phyloP scores from a whole-genome alignment of 2,113 vertebrate genomes.

The Paramisgurnus dabryanus region DNA sequence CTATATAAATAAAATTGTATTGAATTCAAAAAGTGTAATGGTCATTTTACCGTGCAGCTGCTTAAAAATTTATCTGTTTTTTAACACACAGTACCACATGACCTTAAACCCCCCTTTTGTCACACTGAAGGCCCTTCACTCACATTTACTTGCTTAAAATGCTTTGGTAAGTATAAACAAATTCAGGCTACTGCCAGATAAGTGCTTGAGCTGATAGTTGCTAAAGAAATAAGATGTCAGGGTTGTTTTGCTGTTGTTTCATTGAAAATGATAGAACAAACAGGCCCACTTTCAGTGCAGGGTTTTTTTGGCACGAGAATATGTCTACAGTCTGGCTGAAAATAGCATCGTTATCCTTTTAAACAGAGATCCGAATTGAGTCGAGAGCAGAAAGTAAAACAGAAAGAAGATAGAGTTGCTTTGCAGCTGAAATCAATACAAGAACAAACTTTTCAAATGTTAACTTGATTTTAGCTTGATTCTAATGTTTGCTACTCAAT shows the following conservation, averaged over 20 bases:
- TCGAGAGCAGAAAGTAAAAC: neutral
- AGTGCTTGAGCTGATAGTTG: neutral
- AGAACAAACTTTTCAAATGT: neutral
- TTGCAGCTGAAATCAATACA: neutral
- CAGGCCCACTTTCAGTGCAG: neutral
- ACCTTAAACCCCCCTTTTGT: too few species aligned
- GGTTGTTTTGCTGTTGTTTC: neutral
- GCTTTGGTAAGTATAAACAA: neutral
- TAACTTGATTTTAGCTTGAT: neutral
- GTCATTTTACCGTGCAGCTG: too few species aligned
- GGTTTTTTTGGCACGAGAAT: neutral
- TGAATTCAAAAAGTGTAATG: too few species aligned
- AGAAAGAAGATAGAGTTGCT: neutral
- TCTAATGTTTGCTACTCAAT: neutral
- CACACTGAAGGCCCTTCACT: neutral
- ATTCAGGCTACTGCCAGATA: constrained; percentile 18
- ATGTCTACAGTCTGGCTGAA: neutral
- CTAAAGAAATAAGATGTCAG: constrained; percentile 24
- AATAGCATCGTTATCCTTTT: constrained; percentile 4
- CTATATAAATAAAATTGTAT: too few species aligned
- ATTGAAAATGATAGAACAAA: constrained; percentile 19
- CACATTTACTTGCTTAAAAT: neutral
- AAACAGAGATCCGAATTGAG: neutral
- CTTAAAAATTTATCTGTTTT: too few species aligned
- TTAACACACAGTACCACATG: too few species aligned